Conservation (phyloP, 2,888 invertebrate genomes). For the Ophion slaviceki region DNA sequence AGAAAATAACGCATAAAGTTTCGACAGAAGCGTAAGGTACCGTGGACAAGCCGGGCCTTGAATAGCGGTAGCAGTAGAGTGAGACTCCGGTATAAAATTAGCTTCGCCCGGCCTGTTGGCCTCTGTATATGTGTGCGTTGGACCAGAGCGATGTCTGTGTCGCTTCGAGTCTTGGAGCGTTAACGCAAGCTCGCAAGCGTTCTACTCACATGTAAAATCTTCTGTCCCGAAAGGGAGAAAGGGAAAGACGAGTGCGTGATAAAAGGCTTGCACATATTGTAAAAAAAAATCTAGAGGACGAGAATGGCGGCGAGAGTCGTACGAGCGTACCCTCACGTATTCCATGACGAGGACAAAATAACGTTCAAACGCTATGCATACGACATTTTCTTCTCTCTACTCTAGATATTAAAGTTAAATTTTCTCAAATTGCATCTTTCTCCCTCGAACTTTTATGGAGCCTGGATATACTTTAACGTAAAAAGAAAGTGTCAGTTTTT, state of each 20-base stretch:
- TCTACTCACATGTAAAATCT: slow-evolving; percentile 14
- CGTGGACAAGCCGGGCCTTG: slow-evolving; percentile 74
- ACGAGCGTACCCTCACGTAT: slow-evolving; percentile 34
- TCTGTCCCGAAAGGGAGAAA: slow-evolving; percentile 10
- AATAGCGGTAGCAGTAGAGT: slow-evolving; percentile 72
- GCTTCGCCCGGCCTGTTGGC: slow-evolving; percentile 64
- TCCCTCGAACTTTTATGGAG: background rate
- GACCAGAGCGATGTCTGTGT: slow-evolving; percentile 37
- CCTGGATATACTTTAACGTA: background rate
- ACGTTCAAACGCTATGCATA: slow-evolving; percentile 3
- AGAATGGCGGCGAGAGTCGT: slow-evolving; percentile 23
- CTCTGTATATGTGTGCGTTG: slow-evolving; percentile 40
- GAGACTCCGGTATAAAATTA: slow-evolving; percentile 67
- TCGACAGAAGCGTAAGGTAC: slow-evolving; percentile 59
- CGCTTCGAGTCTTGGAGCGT: slow-evolving; percentile 23
- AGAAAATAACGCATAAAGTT: slow-evolving; percentile 37
- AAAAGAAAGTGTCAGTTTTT: background rate
- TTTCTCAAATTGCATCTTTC: background rate
- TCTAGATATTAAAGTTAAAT: background rate
- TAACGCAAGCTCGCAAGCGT: slow-evolving; percentile 6
- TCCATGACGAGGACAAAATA: slow-evolving; percentile 21
- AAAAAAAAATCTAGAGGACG: slow-evolving; percentile 44
- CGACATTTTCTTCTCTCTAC: slow-evolving; percentile 18
- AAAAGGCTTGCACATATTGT: slow-evolving; percentile 64
- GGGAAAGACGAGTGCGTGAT: slow-evolving; percentile 57